Base-by-base conservation (phyloP, 2,888 invertebrate species). In the Acleris literana region DNA sequence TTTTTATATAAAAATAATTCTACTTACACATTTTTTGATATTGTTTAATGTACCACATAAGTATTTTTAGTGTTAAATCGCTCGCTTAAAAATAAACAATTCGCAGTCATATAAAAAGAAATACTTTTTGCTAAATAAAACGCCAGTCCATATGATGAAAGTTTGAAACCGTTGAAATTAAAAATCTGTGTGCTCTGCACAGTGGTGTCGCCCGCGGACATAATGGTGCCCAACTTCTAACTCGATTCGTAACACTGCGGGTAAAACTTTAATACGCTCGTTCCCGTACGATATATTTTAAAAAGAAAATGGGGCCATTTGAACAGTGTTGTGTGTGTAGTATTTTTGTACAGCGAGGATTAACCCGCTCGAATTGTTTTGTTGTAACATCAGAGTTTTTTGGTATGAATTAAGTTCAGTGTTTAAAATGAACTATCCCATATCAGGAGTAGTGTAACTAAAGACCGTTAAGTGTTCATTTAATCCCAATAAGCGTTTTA, bases 231-330 rank as follows among this genome's bases (percentile, higher is more conserved):
- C 71, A 81, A 70, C 68, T 83, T 73, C 77, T 83, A 83, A 84
- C 81, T 82, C 78, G 74, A 77, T 83, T 75, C 74, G 57, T 79
- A 74, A 74, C 77, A 76, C 76, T 74, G 68, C 53, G 76, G 75
- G 76, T 79, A 80, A 81, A 82, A 80, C 72, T 82, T 81, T 81
- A 81, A 80, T 80, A 74, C 74, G 76, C 70, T 77, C 71, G 46
- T 11, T 11, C 56, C 43, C 6, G 55, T 39, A 13, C 20, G 16
- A 18, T 17, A 17, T 16, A 16, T 9, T 44, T 44, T 13, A n/a
- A 46, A 46, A 44, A 57, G 20, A 43, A 39, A 33, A 43, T 20
- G 39, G 39, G 16, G 52, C n/a, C 5, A 11, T n/a, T 54, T 43
- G n/a, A 49, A 48, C 48, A 48, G 3, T 17, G 16, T 46, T 46